Conservation (phyloP, 2,113 vertebrate species). For the Datnioides undecimradiatus region DNA sequence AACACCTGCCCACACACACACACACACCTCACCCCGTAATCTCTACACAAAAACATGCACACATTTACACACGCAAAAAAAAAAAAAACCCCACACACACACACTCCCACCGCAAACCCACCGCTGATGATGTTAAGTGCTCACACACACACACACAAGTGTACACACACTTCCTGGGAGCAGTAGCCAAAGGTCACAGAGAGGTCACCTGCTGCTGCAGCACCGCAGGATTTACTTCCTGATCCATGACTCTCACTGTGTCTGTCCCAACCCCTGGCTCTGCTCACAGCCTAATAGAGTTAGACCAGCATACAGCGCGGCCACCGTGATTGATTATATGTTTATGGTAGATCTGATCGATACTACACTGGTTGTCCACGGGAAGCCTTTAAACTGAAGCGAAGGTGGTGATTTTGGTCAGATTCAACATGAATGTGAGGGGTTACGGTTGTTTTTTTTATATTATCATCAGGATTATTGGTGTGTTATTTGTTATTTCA, state of each 20-base stretch:
- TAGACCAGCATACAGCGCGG: neutral
- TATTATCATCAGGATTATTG: neutral
- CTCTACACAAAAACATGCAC: conserved; percentile 4
- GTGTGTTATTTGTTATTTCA: conserved; percentile 35
- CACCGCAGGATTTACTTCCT: conserved; percentile 73
- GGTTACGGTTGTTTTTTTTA: neutral
- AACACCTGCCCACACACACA: conserved; percentile 34
- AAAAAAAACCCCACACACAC: too few relatives aligned
- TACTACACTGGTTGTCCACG: neutral
- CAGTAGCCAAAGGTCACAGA: conserved; percentile 69
- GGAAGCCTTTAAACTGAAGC: neutral
- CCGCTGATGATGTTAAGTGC: neutral
- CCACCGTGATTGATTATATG: neutral
- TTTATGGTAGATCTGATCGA: conserved; percentile 6
- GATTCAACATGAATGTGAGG: neutral
- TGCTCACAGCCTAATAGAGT: conserved; percentile 25
- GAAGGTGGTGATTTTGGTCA: neutral
- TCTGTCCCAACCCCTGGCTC: conserved; percentile 19
- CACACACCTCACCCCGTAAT: conserved; percentile 11
- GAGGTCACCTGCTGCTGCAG: conserved; percentile 75
- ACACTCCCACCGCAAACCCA: neutral
- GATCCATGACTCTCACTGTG: conserved; percentile 55
- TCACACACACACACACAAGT: conserved; percentile 16
- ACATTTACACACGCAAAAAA: neutral
- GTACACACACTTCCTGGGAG: conserved; percentile 47